phyloP scores from a whole-genome alignment of 2,797 vertebrate species.

The Prunella strophiata region DNA sequence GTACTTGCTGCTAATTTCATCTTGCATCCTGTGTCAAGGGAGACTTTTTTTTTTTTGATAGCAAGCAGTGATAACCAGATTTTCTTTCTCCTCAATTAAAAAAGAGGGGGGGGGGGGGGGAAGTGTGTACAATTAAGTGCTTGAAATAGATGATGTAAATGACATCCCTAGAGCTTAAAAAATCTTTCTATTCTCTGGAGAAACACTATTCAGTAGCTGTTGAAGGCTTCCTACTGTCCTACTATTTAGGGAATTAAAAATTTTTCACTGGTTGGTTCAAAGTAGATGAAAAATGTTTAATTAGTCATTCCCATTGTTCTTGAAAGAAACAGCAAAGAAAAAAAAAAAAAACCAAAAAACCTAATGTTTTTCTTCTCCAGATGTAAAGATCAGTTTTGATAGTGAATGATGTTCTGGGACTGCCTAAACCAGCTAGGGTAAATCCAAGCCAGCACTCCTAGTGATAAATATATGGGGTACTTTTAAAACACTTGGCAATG shows the following conservation, averaged over 20 bases:
- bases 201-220: background rate
- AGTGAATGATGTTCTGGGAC: background rate
- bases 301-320: background rate
- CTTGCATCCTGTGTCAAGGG: background rate
- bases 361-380: background rate
- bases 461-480: background rate
- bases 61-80: background rate
- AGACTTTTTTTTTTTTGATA: background rate
- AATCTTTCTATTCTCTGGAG: background rate
- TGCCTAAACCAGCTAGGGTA: background rate
- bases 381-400: background rate
- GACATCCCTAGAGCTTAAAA: background rate
- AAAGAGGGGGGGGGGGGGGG: fast-evolving
- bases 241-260: background rate
- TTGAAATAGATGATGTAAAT: background rate
- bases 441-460: background rate
- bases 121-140: background rate
- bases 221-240: background rate
- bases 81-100: background rate
- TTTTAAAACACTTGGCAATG: background rate
- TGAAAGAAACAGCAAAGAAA: background rate
- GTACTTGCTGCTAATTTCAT: conserved; percentile 5
- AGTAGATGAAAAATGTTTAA: background rate
- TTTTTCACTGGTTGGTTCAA: background rate
- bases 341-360: background rate